These are phyloP conservation scores for Caenorhabditis latens DNA, from an alignment of 1,140 invertebrate species.

Conservation along the genomic window DNA sequence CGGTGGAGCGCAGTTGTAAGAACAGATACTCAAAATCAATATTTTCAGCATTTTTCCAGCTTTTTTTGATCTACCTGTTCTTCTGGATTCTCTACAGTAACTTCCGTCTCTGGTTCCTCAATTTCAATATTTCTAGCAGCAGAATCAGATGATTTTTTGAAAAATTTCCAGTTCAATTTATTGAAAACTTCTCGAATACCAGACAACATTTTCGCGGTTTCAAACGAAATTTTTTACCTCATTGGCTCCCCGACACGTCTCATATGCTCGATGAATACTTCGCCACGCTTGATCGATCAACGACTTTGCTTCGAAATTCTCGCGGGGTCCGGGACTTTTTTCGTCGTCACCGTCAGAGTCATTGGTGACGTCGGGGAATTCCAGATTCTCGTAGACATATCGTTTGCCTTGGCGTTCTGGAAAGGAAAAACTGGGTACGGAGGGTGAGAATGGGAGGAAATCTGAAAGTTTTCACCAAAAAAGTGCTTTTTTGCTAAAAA, in stretches of 20 bases:
- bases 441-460: too few species aligned
- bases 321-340: neutral
- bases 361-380: neutral
- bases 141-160: neutral
- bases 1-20: too few species aligned
- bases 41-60: too few species aligned
- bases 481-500: too few species aligned
- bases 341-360: neutral
- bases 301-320: neutral
- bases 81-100: too few species aligned
- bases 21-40: too few species aligned
- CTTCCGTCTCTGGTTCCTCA: too few species aligned
- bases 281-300: conserved; percentile 44
- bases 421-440: neutral
- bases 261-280: conserved; percentile 36
- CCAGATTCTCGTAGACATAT: conserved; percentile 13
- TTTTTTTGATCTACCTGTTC: too few species aligned
- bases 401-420: neutral
- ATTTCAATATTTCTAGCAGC: neutral
- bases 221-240: neutral
- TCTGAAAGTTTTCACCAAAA: too few species aligned
- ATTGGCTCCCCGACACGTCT: neutral
- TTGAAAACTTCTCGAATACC: neutral
- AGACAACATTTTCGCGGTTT: neutral
- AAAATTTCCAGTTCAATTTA: conserved; percentile 5